A percentile compares a stretch with the other conserved stretches of the same genome.
Evolutionary conservation across 2,888 invertebrate species (phyloP).

Genomic region (Venusia cambrica): DNA sequence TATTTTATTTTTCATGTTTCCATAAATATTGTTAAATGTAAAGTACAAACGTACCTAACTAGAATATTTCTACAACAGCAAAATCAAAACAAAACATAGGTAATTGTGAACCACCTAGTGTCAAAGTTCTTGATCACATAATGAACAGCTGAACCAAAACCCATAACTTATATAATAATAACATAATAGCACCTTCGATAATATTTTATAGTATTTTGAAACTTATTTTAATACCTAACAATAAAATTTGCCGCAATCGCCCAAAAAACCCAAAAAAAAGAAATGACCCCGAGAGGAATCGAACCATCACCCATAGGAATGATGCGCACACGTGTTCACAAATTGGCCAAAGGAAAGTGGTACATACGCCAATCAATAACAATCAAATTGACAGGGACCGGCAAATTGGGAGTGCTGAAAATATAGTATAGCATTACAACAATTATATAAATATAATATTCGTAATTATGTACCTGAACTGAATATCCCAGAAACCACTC

Average conservation of each 20-base stretch:
- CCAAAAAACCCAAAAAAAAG: conserved; percentile 16
- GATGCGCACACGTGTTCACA: conserved; percentile 38
- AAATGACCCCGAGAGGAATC: conserved; percentile 34
- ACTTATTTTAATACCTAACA: conserved; percentile 4
- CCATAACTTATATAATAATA: not conserved
- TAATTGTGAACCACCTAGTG: conserved; percentile 17
- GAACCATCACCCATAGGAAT: conserved; percentile 46
- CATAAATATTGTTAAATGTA: no score
- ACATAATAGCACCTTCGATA: conserved; percentile 4
- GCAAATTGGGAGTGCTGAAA: not conserved
- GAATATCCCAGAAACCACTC: conserved; percentile 4
- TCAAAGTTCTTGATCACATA: not conserved
- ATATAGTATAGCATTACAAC: no score
- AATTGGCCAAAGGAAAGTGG: conserved; percentile 32
- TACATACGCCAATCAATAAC: not conserved
- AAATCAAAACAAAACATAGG: no score
- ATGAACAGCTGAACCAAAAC: conserved; percentile 16
- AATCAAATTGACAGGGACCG: conserved; percentile 8
- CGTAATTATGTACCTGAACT: conserved; percentile 2
- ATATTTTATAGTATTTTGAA: no score
- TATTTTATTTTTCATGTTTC: no score
- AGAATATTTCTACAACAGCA: no score
- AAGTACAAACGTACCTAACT: no score
- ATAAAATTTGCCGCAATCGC: conserved; percentile 19
- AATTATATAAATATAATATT: not conserved